Base-by-base conservation (phyloP, 2,797 vertebrate genomes). In the Neosilurus hyrtlii region DNA sequence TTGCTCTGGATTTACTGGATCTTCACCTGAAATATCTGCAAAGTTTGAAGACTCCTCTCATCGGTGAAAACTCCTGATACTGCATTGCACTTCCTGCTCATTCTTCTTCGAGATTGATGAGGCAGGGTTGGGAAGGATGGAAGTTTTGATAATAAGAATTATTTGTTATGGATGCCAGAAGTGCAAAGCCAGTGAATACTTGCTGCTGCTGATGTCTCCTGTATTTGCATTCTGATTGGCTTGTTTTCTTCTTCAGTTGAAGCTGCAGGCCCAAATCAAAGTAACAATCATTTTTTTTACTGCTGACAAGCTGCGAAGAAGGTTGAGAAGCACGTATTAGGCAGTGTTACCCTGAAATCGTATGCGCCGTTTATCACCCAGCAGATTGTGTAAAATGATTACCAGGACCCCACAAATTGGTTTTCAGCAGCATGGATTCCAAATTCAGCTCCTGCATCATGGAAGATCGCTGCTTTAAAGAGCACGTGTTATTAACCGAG, bases 361-460 rank as follows among this genome's bases (percentile, higher is more conserved):
- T 49, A 26, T 52, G 26, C 52, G n/a, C 59, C 73, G 75, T 88
- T 88, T 65, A 75, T 82, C 80, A 72, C 65, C 67, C 37, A 35
- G 12, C 71, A 83, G 79, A 43, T 68, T 43, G 20, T 63, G 26
- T 56, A 52, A 59, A 83, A 70, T 76, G 68, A 67, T 76, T 81
- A 76, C 9, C 24, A 52, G 30, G 49, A 70, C 14, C 35, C 16
- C 49, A 67, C 78, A 82, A 79, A 83, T 52, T 79, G 59, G 4
- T 82, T 79, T 80, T 68, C 65, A 30, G 63, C 54, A 37, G 70
- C 65, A 74, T 30, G 20, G 59, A 81, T 79, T 76, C 68, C 71
- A 10, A 16, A 70, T 68, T 59, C 75, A 72, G 67, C 15, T 43
- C 73, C 70, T 63, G 16, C 26, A 68, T 24, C 16, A 43, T 71